These are phyloP conservation scores for Lycodopsis pacificus DNA, from an alignment of 2,797 vertebrate genomes.

Conservation along the genomic window DNA sequence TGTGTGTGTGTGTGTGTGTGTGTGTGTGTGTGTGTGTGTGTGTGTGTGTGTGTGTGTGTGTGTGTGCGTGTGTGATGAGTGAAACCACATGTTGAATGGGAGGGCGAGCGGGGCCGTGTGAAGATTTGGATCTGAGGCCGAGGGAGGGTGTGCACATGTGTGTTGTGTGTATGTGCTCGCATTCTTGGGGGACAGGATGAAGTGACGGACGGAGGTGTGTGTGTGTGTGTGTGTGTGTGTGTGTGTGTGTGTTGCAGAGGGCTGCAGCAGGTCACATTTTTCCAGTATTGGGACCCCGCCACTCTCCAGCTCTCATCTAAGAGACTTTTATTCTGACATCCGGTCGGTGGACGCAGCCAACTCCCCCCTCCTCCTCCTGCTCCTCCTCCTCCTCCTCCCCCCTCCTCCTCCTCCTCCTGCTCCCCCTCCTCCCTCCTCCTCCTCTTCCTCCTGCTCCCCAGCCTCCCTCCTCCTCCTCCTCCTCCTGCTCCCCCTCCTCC, in stretches of 20 bases:
- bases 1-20: conserved; percentile 36
- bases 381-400: not conserved
- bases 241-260: conserved; percentile 36
- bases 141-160: conserved; percentile 13
- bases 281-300: conserved; percentile 71
- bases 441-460: conserved; percentile 17
- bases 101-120: conserved; percentile 64
- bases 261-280: conserved; percentile 79
- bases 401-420: conserved; percentile 4
- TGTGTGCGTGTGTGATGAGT: conserved; percentile 45
- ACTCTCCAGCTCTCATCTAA: conserved; percentile 63
- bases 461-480: too few species aligned
- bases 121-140: conserved; percentile 55
- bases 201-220: conserved; percentile 14
- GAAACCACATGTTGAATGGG: conserved; percentile 71
- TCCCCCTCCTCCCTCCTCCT: not conserved
- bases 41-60: conserved; percentile 33
- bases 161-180: conserved; percentile 19
- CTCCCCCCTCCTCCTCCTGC: conserved; percentile 17
- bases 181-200: conserved; percentile 50
- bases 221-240: conserved; percentile 13
- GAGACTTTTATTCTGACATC: conserved; percentile 75
- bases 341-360: conserved; percentile 59
- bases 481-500: too few species aligned
- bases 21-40: conserved; percentile 29